These are phyloP conservation scores for Drosophila erecta DNA, from an alignment of 1,140 invertebrate species.

Conservation along the genomic window DNA sequence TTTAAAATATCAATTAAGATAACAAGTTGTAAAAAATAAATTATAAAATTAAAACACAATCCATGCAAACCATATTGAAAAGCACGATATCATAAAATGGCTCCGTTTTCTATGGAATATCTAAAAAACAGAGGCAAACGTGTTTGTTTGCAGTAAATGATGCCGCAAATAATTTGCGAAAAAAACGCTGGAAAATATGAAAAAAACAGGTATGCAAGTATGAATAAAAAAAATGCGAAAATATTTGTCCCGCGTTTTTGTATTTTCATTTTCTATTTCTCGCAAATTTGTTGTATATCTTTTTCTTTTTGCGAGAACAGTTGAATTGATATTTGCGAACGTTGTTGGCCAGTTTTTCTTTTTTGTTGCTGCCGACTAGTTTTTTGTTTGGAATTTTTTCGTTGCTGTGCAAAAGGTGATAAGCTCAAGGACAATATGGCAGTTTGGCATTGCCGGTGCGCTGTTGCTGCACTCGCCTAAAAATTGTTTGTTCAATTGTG, in stretches of 20 bases:
- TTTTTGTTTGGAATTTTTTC: constrained; percentile 55
- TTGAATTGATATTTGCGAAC: constrained; percentile 58
- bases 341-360: constrained; percentile 18
- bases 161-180: constrained; percentile 13
- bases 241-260: constrained; percentile 43
- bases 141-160: constrained; percentile 15
- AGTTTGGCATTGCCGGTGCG: constrained; percentile 61
- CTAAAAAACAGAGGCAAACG: constrained; percentile 4
- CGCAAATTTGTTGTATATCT: not conserved
- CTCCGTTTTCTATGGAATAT: not conserved
- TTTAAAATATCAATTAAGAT: constrained; percentile 15
- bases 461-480: constrained; percentile 36
- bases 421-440: constrained; percentile 72
- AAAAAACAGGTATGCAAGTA: constrained; percentile 20
- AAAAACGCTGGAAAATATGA: not conserved
- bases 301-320: constrained; percentile 35
- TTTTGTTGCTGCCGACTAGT: constrained; percentile 26
- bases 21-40: constrained; percentile 1
- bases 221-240: constrained; percentile 33
- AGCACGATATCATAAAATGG: not conserved
- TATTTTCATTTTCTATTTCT: constrained; percentile 32
- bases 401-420: constrained; percentile 68
- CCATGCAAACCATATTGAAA: not conserved
- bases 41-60: not conserved
- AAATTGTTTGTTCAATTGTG: constrained; percentile 73